phyloP scores from a whole-genome alignment of 2,888 invertebrate species.

The Microctonus hyperodae region DNA sequence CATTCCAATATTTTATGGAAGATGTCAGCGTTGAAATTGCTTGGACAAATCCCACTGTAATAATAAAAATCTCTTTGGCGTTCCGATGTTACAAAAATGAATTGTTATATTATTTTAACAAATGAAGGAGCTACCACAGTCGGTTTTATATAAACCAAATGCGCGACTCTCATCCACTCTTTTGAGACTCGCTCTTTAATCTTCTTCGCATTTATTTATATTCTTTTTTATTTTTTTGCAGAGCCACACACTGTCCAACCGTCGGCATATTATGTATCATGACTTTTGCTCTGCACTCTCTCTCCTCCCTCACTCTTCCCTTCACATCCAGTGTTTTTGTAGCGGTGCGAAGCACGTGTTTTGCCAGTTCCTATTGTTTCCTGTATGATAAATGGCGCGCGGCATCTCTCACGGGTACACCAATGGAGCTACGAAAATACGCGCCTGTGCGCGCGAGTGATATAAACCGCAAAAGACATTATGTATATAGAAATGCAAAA shows the following conservation, averaged over 20 bases:
- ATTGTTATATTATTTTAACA: constrained; percentile 62
- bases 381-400: constrained; percentile 60
- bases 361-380: constrained; percentile 64
- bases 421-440: constrained; percentile 29
- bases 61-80: constrained; percentile 52
- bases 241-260: constrained; percentile 33
- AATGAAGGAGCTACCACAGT: constrained; percentile 53
- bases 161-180: constrained; percentile 9
- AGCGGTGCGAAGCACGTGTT: constrained; percentile 63
- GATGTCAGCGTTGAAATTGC: background rate
- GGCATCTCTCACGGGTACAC: constrained; percentile 32
- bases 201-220: constrained; percentile 20
- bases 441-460: background rate
- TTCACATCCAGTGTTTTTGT: constrained; percentile 50
- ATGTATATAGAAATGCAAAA: constrained; percentile 1
- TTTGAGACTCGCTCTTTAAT: constrained; percentile 23
- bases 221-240: constrained; percentile 28
- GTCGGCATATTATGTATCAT: constrained; percentile 52
- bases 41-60: background rate
- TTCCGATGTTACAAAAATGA: constrained; percentile 59
- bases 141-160: constrained; percentile 38
- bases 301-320: constrained; percentile 32
- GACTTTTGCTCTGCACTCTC: constrained; percentile 34
- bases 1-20: constrained; percentile 49
- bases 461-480: background rate